Percentiles rank a stretch among this genome's conserved stretches.
Conservation (phyloP, 2,113 vertebrate species). For the Lamprotornis superbus region DNA sequence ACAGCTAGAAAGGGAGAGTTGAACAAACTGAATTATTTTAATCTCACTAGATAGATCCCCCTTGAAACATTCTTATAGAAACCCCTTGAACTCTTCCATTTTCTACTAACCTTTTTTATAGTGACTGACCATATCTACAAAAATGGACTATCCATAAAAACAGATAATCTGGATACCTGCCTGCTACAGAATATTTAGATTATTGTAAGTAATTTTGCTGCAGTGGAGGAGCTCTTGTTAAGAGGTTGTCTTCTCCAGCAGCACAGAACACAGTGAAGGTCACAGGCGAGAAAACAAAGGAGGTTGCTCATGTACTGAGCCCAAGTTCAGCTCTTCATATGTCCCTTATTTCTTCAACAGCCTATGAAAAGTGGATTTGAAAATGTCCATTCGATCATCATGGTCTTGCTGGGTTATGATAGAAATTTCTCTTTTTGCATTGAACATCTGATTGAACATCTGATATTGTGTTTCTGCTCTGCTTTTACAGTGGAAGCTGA, state of each 20-base stretch:
- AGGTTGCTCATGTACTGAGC: not conserved
- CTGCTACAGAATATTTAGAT: not conserved
- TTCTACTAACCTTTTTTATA: not conserved
- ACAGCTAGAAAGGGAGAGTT: not conserved
- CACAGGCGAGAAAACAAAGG: not conserved
- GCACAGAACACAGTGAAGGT: not conserved
- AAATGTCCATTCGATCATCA: rapidly evolving
- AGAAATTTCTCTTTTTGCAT: not conserved
- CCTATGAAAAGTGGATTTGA: not conserved
- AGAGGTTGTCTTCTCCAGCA: not conserved
- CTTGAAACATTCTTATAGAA: not conserved
- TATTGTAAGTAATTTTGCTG: not conserved
- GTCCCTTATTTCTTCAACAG: not conserved
- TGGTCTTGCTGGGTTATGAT: not conserved
- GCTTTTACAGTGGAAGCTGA: not conserved
- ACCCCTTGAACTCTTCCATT: not conserved
- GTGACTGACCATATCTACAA: not conserved
- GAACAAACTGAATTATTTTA: not conserved
- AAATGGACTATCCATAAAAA: not conserved
- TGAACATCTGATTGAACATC: not conserved
- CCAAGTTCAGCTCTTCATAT: not conserved
- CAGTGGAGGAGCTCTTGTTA: not conserved
- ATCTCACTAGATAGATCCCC: not conserved
- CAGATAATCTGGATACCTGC: not conserved
- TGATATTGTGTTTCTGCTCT: not conserved